A percentile compares a stretch with the other conserved stretches of the same genome.
These are phyloP conservation scores for Sinodicranocentrus sp. DNA, from an alignment of 2,888 invertebrate species.

Conservation along the genomic window DNA sequence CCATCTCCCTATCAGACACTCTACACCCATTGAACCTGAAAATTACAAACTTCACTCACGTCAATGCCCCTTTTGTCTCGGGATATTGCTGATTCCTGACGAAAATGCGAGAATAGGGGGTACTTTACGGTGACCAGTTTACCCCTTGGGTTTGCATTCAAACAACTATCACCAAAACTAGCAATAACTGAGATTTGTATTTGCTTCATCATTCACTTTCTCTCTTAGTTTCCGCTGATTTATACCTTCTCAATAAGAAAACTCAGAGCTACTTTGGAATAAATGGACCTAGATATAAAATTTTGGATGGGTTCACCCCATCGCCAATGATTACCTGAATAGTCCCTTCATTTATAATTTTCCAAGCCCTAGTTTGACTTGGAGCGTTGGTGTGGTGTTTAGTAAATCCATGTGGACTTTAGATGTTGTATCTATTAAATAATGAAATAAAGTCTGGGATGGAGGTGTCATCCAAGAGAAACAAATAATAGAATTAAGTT, in stretches of 20 bases:
- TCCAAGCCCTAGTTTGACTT: too few relatives aligned
- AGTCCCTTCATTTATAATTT: too few relatives aligned
- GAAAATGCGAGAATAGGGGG: conserved; percentile 24
- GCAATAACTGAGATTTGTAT: conserved; percentile 23
- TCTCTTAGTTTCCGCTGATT: conserved; percentile 31
- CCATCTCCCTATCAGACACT: conserved; percentile 40
- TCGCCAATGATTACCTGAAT: too few relatives aligned
- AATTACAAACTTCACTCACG: conserved; percentile 62
- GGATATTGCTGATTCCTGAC: conserved; percentile 52
- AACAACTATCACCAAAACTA: conserved; percentile 26
- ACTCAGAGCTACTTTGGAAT: too few relatives aligned
- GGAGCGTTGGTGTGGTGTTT: too few relatives aligned
- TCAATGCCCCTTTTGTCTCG: conserved; percentile 63
- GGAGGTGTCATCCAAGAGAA: conserved; percentile 26
- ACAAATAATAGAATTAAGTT: conserved; percentile 56
- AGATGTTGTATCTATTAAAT: conserved; percentile 20
- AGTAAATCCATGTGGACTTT: conserved; percentile 2
- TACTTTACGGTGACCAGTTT: background rate
- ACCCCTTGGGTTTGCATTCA: conserved; percentile 22
- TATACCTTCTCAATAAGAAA: conserved; percentile 2
- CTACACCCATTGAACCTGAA: conserved; percentile 56
- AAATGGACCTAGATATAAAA: too few relatives aligned
- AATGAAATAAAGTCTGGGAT: conserved; percentile 11
- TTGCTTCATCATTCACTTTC: conserved; percentile 6
- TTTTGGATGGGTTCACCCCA: too few relatives aligned